Conservation (phyloP, 2,888 invertebrate species). For the Liposcelis brunnea region DNA sequence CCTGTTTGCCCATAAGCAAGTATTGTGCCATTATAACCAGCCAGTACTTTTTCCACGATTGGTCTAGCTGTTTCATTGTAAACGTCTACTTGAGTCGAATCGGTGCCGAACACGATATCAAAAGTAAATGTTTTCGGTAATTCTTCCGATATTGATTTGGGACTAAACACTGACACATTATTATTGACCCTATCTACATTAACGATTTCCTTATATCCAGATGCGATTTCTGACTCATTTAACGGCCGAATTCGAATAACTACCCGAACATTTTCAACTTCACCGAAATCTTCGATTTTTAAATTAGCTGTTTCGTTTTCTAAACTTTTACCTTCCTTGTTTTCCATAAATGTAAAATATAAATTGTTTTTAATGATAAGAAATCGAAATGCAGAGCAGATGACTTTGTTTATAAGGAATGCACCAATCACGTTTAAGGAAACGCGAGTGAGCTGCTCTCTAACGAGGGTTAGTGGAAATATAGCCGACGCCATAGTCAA, state of each 20-base stretch:
- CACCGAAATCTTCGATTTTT: slow-evolving; percentile 26
- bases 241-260: slow-evolving; percentile 89
- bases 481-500: no score
- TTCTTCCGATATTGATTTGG: slow-evolving; percentile 49
- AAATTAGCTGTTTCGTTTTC: neutral
- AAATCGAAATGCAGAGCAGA: neutral
- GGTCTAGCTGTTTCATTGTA: slow-evolving; percentile 93
- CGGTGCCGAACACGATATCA: slow-evolving; percentile 80
- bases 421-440: no score
- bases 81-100: slow-evolving; percentile 80
- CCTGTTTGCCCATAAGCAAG: slow-evolving; percentile 86
- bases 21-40: slow-evolving; percentile 91
- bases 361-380: slow-evolving; percentile 12
- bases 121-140: slow-evolving; percentile 84
- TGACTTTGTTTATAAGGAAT: neutral
- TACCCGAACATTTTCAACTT: slow-evolving; percentile 88
- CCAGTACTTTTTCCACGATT: slow-evolving; percentile 89
- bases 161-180: slow-evolving; percentile 60
- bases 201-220: slow-evolving; percentile 53
- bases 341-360: slow-evolving; percentile 12
- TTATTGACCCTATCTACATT: slow-evolving; percentile 59
- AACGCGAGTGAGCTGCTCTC: no score
- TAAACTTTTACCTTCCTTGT: slow-evolving; percentile 16
- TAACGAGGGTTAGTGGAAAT: no score
- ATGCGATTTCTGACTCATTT: slow-evolving; percentile 64